phyloP scores from a whole-genome alignment of 2,113 vertebrate species.

The Lynx canadensis region DNA sequence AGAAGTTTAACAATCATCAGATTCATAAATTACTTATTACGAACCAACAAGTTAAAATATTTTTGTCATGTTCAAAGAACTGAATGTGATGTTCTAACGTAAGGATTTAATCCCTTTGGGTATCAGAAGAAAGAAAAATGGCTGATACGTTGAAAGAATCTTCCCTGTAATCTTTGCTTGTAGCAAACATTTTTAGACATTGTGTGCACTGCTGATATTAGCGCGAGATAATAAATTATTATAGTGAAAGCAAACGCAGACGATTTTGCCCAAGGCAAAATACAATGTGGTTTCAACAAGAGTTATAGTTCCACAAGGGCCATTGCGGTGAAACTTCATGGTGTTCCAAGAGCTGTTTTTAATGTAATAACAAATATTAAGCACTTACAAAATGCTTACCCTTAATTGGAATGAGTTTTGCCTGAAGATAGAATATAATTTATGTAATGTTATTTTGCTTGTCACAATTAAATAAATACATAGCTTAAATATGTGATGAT shows the following conservation, averaged over 20 bases:
- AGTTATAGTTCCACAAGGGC: slow-evolving; percentile 42
- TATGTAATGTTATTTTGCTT: slow-evolving; percentile 66
- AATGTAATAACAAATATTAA: slow-evolving; percentile 79
- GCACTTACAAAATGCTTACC: slow-evolving; percentile 72
- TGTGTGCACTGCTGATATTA: background rate
- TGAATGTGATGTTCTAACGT: background rate
- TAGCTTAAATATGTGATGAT: slow-evolving; percentile 67
- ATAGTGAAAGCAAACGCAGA: slow-evolving; percentile 47
- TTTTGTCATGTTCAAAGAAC: background rate
- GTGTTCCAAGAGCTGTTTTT: slow-evolving; percentile 70
- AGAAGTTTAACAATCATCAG: background rate
- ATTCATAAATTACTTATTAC: background rate
- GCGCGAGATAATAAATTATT: slow-evolving; percentile 62
- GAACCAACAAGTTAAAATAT: background rate
- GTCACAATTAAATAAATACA: slow-evolving; percentile 78
- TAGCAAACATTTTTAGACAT: background rate
- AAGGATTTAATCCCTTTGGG: background rate
- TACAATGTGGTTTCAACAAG: slow-evolving; percentile 44
- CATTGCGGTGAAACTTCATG: slow-evolving; percentile 21
- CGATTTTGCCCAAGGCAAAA: slow-evolving; percentile 67
- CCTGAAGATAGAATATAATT: slow-evolving; percentile 76
- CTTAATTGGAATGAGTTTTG: slow-evolving; percentile 77
- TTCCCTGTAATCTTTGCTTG: background rate
- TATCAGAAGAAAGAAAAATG: background rate
- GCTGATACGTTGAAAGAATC: background rate